Conservation (phyloP, 2,888 invertebrate genomes). For the Rosalia funebris region DNA sequence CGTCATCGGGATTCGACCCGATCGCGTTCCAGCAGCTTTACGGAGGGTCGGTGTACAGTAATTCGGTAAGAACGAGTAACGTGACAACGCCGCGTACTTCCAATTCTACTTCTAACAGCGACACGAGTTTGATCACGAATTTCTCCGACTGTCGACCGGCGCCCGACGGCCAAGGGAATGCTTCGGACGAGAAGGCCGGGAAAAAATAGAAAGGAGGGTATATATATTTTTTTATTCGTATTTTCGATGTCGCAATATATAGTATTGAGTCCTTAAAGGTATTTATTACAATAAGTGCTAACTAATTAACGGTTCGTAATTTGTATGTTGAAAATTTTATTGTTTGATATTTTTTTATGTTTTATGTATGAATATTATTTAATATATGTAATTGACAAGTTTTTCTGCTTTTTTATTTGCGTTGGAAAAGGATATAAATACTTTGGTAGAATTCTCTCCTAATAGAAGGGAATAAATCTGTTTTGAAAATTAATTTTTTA, state of each 20-base stretch:
- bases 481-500: too few relatives aligned
- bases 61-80: conserved; percentile 12
- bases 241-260: neutral
- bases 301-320: neutral
- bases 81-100: conserved; percentile 9
- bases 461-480: too few relatives aligned
- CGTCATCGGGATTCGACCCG: conserved; percentile 40
- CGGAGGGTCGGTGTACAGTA: conserved; percentile 17
- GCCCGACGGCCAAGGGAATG: conserved; percentile 46
- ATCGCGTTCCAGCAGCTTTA: conserved; percentile 42
- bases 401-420: too few relatives aligned
- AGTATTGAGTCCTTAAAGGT: conserved; percentile 7
- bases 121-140: conserved; percentile 46
- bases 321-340: conserved; percentile 3
- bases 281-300: conserved; percentile 1
- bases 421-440: too few relatives aligned
- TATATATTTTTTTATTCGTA: neutral
- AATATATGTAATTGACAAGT: conserved; percentile 9
- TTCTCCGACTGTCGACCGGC: conserved; percentile 45
- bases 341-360: neutral
- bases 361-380: conserved; percentile 8
- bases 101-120: conserved; percentile 37
- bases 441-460: too few relatives aligned
- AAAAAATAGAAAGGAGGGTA: neutral
- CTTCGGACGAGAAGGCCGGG: conserved; percentile 32